Percentiles rank a stretch among this genome's conserved stretches.
Conservation (phyloP, 2,113 vertebrate genomes). For the Rhinoderma darwinii region DNA sequence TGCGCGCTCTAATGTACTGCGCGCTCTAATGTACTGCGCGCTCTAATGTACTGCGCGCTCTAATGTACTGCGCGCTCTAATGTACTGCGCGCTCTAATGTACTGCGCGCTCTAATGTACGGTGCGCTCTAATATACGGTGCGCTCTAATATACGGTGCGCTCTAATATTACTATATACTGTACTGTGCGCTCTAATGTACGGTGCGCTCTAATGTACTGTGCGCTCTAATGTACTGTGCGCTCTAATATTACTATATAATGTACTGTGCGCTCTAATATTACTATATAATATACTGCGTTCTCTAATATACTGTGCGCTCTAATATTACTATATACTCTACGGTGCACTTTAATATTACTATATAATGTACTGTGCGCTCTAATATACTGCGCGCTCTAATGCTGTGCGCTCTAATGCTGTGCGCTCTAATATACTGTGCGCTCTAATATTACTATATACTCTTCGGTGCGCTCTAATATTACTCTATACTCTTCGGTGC, state of each 20-base stretch:
- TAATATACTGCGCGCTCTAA: too few species aligned
- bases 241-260: too few species aligned
- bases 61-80: too few species aligned
- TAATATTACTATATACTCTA: not conserved
- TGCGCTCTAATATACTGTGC: too few species aligned
- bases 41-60: too few species aligned
- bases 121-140: not conserved
- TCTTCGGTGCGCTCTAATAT: not conserved
- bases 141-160: not conserved
- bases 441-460: not conserved
- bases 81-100: not conserved
- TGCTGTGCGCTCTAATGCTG: not conserved
- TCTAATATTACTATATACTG: not conserved
- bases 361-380: not conserved
- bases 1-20: too few species aligned
- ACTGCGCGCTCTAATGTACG: too few species aligned
- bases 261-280: not conserved
- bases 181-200: not conserved
- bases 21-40: too few species aligned
- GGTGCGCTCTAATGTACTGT: not conserved
- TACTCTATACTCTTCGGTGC: not conserved
- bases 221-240: too few species aligned
- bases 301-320: not conserved
- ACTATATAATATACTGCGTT: not conserved
- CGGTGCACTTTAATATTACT: not conserved